Evolutionary conservation across 2,797 vertebrate genomes (phyloP).

Genomic region (Yasuhikotakia modesta): DNA sequence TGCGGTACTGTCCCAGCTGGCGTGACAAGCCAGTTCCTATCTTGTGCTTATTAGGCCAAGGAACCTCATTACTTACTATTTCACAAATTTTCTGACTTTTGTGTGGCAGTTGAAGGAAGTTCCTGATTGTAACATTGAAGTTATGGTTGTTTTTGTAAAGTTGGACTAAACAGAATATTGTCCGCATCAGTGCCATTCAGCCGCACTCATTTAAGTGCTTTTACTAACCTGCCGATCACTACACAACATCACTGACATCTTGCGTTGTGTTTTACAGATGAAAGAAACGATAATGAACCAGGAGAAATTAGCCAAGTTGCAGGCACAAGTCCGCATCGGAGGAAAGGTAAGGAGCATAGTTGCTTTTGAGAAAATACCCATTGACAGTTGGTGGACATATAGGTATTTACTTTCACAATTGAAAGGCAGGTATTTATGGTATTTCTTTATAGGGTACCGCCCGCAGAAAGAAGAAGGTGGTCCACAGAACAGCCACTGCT

Average conservation of each 20-base stretch:
- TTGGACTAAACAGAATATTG: background rate
- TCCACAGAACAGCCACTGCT: conserved; percentile 95
- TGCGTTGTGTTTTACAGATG: too few relatives aligned
- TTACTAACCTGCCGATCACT: too few relatives aligned
- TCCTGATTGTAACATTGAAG: background rate
- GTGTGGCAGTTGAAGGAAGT: background rate
- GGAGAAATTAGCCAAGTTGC: too few relatives aligned
- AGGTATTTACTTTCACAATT: too few relatives aligned
- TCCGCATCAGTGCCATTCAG: background rate
- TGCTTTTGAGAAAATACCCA: background rate
- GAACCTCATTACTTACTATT: too few relatives aligned
- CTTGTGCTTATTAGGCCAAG: background rate
- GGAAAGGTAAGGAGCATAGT: background rate
- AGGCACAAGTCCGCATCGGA: too few relatives aligned
- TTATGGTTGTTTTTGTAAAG: background rate
- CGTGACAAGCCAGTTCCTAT: background rate
- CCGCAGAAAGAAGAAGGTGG: conserved; percentile 99
- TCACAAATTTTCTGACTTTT: background rate
- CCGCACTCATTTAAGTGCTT: background rate
- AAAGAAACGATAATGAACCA: too few relatives aligned
- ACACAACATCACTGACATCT: too few relatives aligned
- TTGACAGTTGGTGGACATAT: background rate
- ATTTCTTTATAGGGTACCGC: conserved; percentile 83
- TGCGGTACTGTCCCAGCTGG: background rate
- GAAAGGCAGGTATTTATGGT: background rate